phyloP scores from a whole-genome alignment of 1,140 invertebrate genomes.

The Nasonia vitripennis region DNA sequence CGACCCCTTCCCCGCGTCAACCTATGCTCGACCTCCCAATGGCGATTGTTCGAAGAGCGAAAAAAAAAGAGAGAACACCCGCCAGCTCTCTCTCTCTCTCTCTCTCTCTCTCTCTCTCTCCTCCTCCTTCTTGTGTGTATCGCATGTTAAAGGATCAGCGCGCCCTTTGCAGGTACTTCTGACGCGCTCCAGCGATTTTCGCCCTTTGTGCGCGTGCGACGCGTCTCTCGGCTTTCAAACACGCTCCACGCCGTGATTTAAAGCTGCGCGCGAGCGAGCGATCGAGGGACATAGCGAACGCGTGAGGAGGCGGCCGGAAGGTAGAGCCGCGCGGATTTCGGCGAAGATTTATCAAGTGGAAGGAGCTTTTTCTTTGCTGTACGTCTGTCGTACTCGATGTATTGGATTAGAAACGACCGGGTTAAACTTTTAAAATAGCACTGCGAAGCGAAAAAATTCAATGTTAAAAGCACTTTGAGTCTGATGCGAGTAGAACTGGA shows the following conservation, averaged over 20 bases:
- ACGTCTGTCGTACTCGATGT: no score
- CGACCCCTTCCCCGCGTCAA: not conserved
- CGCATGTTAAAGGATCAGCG: slow-evolving; percentile 52
- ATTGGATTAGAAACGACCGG: no score
- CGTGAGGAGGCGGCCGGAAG: not conserved
- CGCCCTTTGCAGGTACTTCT: slow-evolving; percentile 49
- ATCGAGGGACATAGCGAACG: slow-evolving; percentile 11
- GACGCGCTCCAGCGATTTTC: slow-evolving; percentile 47
- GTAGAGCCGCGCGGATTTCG: not conserved
- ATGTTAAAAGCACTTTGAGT: no score
- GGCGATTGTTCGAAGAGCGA: not conserved
- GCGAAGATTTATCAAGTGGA: not conserved
- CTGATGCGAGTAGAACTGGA: no score
- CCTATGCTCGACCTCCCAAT: not conserved
- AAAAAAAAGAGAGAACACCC: not conserved
- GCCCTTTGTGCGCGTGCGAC: not conserved
- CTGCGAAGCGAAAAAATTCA: no score
- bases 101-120: no score
- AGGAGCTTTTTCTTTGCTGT: not conserved
- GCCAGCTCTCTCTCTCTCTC: not conserved
- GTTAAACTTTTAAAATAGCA: no score
- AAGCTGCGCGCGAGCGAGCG: slow-evolving; percentile 17
- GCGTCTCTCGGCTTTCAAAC: slow-evolving; percentile 27
- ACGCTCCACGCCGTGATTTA: slow-evolving; percentile 30
- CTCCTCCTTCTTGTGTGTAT: slow-evolving; percentile 28